Percentiles rank a stretch among this genome's conserved stretches.
These are phyloP conservation scores for Caenorhabditis sp. DNA, from an alignment of 2,888 invertebrate genomes.

Conservation along the genomic window DNA sequence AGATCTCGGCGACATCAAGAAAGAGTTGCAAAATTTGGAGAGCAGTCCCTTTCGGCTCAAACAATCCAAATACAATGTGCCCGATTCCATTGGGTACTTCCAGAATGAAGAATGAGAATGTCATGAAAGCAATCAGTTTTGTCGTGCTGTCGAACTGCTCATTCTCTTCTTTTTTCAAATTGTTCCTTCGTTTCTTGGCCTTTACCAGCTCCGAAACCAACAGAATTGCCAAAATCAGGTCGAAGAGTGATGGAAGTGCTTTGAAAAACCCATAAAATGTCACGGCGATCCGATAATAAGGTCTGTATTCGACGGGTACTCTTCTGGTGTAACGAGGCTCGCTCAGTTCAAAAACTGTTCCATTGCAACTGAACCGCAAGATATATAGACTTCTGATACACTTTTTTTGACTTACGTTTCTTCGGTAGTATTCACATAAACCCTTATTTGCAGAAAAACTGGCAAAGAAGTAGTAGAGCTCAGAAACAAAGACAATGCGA, in stretches of 20 bases:
- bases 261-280: conserved; percentile 28
- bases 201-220: conserved; percentile 19
- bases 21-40: conserved; percentile 6
- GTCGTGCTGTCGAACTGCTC: conserved; percentile 37
- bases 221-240: conserved; percentile 29
- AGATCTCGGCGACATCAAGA: conserved; percentile 12
- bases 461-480: background rate
- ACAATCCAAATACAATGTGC: conserved; percentile 27
- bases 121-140: conserved; percentile 32
- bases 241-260: conserved; percentile 10
- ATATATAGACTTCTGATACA: background rate
- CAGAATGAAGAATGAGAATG: conserved; percentile 26
- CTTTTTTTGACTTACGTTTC: conserved; percentile 1
- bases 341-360: background rate
- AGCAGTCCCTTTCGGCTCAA: background rate
- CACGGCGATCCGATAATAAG: background rate
- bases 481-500: background rate
- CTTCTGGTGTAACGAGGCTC: background rate
- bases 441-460: background rate
- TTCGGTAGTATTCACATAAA: background rate
- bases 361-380: background rate
- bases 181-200: conserved; percentile 11
- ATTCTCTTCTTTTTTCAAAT: background rate
- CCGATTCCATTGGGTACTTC: conserved; percentile 44
- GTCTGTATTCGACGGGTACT: background rate